These are phyloP conservation scores for Nephrotoma guestfalica DNA, from an alignment of 2,888 invertebrate genomes.

Conservation along the genomic window DNA sequence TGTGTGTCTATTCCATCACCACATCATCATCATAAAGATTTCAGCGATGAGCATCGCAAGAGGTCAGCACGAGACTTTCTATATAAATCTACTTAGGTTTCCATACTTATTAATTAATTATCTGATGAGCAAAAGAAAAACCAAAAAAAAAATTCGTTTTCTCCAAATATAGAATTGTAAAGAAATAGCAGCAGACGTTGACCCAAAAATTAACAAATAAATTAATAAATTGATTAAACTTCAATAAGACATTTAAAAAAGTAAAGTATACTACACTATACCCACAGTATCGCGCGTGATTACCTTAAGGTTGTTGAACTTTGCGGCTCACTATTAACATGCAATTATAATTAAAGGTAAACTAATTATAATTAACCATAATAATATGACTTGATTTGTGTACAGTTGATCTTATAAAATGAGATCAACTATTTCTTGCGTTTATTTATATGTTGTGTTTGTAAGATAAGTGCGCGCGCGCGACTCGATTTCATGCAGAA, in stretches of 20 bases:
- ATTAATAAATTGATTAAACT: not conserved
- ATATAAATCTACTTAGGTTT: not conserved
- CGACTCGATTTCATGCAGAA: not conserved
- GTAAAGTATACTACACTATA: too few relatives aligned
- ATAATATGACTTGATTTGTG: not conserved
- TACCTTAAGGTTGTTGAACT: not conserved
- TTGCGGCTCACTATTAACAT: not conserved
- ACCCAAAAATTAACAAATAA: not conserved
- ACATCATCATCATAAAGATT: not conserved
- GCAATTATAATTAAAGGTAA: not conserved
- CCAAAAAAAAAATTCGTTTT: not conserved
- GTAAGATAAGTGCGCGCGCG: not conserved
- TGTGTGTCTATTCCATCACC: not conserved
- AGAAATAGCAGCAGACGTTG: not conserved
- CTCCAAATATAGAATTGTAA: not conserved
- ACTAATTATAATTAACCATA: not conserved
- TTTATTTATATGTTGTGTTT: not conserved
- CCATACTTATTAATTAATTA: not conserved
- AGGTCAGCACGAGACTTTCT: not conserved
- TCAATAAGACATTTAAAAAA: too few relatives aligned
- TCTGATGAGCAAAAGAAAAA: not conserved
- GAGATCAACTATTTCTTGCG: not conserved
- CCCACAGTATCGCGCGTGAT: not conserved
- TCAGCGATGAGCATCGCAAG: not conserved
- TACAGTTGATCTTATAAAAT: not conserved